phyloP scores from a whole-genome alignment of 1,140 invertebrate species.

The Cheumatopsyche charites region DNA sequence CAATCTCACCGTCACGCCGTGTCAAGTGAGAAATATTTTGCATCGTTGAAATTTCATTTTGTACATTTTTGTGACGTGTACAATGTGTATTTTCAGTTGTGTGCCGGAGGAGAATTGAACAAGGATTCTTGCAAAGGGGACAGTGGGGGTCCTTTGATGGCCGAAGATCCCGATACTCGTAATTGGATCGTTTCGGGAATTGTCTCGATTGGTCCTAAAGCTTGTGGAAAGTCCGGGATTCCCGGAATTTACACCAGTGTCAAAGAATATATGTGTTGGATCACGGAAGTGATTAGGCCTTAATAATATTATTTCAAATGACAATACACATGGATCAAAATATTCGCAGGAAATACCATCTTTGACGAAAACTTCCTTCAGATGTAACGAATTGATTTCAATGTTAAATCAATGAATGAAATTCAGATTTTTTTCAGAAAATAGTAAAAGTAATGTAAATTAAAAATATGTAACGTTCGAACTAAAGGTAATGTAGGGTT shows the following conservation, averaged over 20 bases:
- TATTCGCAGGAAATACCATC: too few relatives aligned
- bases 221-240: constrained; percentile 50
- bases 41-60: background rate
- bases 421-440: background rate
- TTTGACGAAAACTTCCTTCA: too few relatives aligned
- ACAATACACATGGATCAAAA: too few relatives aligned
- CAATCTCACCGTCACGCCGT: background rate
- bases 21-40: constrained; percentile 6
- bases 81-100: constrained; percentile 49
- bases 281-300: constrained; percentile 42
- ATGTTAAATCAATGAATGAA: too few relatives aligned
- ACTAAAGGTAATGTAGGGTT: too few relatives aligned
- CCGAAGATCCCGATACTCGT: constrained; percentile 50
- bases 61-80: background rate
- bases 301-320: background rate
- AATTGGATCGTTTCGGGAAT: constrained; percentile 61
- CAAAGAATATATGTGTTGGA: constrained; percentile 53
- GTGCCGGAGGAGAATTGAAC: constrained; percentile 68
- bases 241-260: constrained; percentile 53
- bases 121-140: constrained; percentile 76
- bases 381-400: too few relatives aligned
- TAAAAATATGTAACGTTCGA: too few relatives aligned
- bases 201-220: constrained; percentile 66
- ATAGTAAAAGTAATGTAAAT: too few relatives aligned
- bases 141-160: constrained; percentile 78